Percentiles rank a stretch among this genome's conserved stretches.
phyloP scores from a whole-genome alignment of 2,888 invertebrate genomes.

The Ceriagrion tenellum region DNA sequence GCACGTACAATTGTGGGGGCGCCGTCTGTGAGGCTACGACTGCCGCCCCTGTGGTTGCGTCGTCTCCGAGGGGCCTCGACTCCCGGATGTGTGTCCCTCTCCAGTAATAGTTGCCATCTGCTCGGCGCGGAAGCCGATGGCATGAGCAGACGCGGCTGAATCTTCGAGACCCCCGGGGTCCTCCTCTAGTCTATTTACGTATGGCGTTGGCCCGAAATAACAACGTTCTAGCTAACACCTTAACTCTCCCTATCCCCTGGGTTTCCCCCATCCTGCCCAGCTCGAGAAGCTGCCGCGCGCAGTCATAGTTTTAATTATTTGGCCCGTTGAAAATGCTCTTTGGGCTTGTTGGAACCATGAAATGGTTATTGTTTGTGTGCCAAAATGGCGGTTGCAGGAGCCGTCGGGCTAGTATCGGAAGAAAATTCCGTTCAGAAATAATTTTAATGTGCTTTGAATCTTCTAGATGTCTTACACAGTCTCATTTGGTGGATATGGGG shows the following conservation, averaged over 20 bases:
- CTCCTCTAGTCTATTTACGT: conserved; percentile 59
- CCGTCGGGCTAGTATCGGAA: too few species aligned
- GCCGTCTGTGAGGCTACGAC: background rate
- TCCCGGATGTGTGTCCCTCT: background rate
- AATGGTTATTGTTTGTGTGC: too few species aligned
- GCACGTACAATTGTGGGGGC: background rate
- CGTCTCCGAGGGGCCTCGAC: background rate
- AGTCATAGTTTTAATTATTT: background rate
- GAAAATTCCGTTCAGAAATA: too few species aligned
- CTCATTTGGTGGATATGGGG: too few species aligned
- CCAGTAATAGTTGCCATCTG: conserved; percentile 33
- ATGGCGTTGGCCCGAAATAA: conserved; percentile 53
- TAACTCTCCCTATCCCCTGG: background rate
- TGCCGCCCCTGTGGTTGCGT: too few species aligned
- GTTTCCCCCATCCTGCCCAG: conserved; percentile 6
- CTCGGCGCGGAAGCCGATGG: background rate
- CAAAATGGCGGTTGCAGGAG: too few species aligned
- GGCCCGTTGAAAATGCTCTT: background rate
- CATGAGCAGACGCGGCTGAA: background rate
- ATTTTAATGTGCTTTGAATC: too few species aligned
- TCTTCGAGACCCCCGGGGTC: conserved; percentile 8
- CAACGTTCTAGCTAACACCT: conserved; percentile 39
- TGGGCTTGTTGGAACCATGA: background rate
- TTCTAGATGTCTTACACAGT: too few species aligned
- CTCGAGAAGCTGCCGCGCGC: background rate